A percentile compares a stretch with the other conserved stretches of the same genome.
These are phyloP conservation scores for Sphaeridia pumilis DNA, from an alignment of 2,888 invertebrate genomes.

Conservation along the genomic window DNA sequence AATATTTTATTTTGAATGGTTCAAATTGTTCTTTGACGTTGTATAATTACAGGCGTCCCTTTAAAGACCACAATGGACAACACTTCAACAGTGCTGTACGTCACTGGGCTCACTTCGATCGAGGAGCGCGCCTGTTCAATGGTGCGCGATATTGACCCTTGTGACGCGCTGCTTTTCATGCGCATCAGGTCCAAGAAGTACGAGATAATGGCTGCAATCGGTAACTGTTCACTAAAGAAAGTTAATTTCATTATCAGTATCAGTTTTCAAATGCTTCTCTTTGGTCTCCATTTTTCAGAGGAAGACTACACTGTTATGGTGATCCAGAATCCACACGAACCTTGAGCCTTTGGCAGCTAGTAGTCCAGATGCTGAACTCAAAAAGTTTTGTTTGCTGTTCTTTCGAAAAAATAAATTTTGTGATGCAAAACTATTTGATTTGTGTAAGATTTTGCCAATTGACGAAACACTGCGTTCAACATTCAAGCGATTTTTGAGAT, in stretches of 20 bases:
- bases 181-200: slow-evolving; percentile 28
- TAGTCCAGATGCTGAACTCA: too few relatives aligned
- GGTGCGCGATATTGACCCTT: slow-evolving; percentile 32
- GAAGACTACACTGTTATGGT: slow-evolving; percentile 14
- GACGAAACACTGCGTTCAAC: not conserved
- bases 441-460: not conserved
- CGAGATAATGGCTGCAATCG: slow-evolving; percentile 24
- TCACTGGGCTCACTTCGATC: slow-evolving; percentile 13
- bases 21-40: not conserved
- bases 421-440: too few relatives aligned
- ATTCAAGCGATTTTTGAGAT: too few relatives aligned
- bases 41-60: slow-evolving; percentile 25
- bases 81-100: slow-evolving; percentile 31
- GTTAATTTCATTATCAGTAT: not conserved
- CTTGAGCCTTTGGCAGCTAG: too few relatives aligned
- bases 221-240: slow-evolving; percentile 9
- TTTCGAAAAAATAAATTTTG: too few relatives aligned
- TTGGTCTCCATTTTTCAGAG: slow-evolving; percentile 5
- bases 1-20: not conserved
- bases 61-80: slow-evolving; percentile 34
- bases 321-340: slow-evolving; percentile 14
- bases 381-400: too few relatives aligned
- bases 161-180: slow-evolving; percentile 28
- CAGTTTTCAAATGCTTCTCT: not conserved
- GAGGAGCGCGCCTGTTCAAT: slow-evolving; percentile 20